These are phyloP conservation scores for Hyaena hyaena DNA, from an alignment of 2,113 vertebrate species.

Conservation along the genomic window DNA sequence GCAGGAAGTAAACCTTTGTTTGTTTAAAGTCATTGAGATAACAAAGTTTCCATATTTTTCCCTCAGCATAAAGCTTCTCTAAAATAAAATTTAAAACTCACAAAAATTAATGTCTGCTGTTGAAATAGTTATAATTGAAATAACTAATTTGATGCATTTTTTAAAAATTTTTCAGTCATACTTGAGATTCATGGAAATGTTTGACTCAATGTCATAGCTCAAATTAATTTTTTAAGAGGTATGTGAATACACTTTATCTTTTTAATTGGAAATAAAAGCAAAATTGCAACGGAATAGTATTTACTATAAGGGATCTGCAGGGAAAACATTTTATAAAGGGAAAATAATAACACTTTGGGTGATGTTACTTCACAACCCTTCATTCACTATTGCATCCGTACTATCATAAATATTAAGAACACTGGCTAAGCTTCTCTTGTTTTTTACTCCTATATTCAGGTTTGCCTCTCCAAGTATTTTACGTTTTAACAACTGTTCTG, in stretches of 20 bases:
- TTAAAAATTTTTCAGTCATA: not conserved
- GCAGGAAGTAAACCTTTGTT: not conserved
- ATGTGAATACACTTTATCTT: not conserved
- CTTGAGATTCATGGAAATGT: not conserved
- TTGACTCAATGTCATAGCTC: not conserved
- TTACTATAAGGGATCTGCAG: not conserved
- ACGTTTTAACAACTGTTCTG: not conserved
- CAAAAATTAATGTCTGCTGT: not conserved
- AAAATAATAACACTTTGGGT: not conserved
- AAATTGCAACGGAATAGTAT: conserved; percentile 6
- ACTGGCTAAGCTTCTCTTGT: not conserved
- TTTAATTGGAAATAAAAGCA: not conserved
- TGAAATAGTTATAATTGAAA: not conserved
- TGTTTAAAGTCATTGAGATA: not conserved
- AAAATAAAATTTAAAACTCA: not conserved
- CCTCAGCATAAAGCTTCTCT: not conserved
- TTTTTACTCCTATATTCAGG: not conserved
- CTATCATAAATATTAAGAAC: conserved; percentile 3
- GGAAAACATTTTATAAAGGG: not conserved
- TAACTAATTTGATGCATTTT: not conserved
- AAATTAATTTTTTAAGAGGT: not conserved
- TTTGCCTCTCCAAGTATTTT: not conserved
- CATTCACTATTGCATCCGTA: not conserved
- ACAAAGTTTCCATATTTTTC: not conserved
- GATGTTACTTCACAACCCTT: not conserved